Evolutionary conservation across 2,797 vertebrate species (phyloP).

Genomic region (Coracias cyanogaster): DNA sequence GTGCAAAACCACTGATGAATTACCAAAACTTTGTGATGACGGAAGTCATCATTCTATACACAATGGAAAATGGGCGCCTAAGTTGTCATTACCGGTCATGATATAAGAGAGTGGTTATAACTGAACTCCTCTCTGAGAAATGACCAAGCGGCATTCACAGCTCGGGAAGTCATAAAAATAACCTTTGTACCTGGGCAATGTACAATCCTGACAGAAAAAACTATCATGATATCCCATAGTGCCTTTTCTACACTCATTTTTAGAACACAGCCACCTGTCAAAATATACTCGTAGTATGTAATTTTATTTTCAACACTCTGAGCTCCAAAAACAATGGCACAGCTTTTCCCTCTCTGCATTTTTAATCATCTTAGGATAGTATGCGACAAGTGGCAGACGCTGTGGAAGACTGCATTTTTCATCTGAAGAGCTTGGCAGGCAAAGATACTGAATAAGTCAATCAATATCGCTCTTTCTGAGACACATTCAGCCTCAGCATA

Average conservation of each 20-base stretch:
- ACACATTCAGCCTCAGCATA: not conserved
- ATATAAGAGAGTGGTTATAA: not conserved
- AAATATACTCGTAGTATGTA: not conserved
- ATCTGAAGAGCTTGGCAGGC: not conserved
- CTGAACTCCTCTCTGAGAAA: not conserved
- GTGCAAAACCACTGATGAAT: not conserved
- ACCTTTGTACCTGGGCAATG: not conserved
- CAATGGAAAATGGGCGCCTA: not conserved
- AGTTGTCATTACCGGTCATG: not conserved
- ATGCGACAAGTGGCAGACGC: not conserved
- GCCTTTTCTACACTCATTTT: not conserved
- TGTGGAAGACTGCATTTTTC: conserved; percentile 5
- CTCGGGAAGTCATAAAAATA: not conserved
- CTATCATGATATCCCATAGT: not conserved
- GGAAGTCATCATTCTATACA: not conserved
- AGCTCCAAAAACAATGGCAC: not conserved
- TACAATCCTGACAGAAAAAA: not conserved
- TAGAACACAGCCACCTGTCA: not conserved
- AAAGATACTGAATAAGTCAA: not conserved
- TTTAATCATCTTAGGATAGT: not conserved
- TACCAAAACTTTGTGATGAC: not conserved
- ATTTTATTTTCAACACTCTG: conserved; percentile 29
- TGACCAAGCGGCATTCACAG: not conserved
- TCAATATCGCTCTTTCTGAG: not conserved
- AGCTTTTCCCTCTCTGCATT: conserved; percentile 27